Evolutionary conservation across 2,113 vertebrate species (phyloP), one percentile per base, ranked within the genome.

Genomic region (Echinops telfairi): DNA sequence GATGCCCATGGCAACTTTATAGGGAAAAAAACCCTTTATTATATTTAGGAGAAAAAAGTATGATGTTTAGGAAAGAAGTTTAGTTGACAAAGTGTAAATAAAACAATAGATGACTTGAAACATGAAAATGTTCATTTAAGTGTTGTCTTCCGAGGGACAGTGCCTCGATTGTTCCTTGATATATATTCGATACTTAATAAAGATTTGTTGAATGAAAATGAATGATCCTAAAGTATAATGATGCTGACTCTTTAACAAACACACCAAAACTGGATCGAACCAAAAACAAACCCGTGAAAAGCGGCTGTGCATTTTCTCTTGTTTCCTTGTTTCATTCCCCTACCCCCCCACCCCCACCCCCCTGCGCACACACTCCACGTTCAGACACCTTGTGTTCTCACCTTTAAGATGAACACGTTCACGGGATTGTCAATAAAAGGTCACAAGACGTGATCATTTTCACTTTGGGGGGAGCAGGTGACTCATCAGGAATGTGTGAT

Each of bases 291-390:
- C 47, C 47, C 27, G 33, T 78, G 22, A 86, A 70, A 71, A 79
- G 83, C 40, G 64, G 64, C 38, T 86, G 29, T 91, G 83, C 70
- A 1, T 71, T 90, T 70, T 81, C 60, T 91, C 38, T 81, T 80
- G 20, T 57, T 82, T 82, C 47, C 7, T 68, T 20, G 57, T 83
- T 4, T 33, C 62, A 75, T 75, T 3, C 43, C 19, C 40, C 58
- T 3, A 20, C 17, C 19, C 15, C 88, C 47, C 47, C 47, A 14
- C 47, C 5, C 47, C 5, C 47, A 10, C 9, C 10, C 47, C n/a
- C n/a, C n/a, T n/a, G n/a, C 47, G 10, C 47, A 53, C 47, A 53
- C 60, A 33, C 15, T 77, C 60, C 11, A 81, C 5, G 76, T 20
- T 20, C 0, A n/a, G 29, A 27, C 5, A 43, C 15, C 36, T 29